phyloP scores from a whole-genome alignment of 1,140 invertebrate genomes.

The Zaprionus lachaisei region DNA sequence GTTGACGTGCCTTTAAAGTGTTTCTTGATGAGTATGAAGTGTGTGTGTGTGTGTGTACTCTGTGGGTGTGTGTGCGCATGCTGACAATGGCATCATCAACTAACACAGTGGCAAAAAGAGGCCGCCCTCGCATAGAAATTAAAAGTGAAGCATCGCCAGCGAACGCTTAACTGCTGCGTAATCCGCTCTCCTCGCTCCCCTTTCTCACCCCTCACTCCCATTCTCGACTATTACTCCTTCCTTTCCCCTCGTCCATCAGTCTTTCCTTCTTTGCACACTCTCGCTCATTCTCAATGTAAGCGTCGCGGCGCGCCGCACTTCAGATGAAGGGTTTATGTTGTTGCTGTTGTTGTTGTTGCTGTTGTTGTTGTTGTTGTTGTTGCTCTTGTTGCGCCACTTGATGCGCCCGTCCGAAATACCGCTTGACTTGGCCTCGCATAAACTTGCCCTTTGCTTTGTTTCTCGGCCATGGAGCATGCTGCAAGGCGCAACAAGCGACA shows the following conservation, averaged over 20 bases:
- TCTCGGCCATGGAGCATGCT: conserved; percentile 46
- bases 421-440: conserved; percentile 59
- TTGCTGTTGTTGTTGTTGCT: conserved; percentile 7
- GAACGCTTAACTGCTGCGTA: conserved; percentile 44
- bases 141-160: conserved; percentile 58
- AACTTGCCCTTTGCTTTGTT: conserved; percentile 69
- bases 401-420: conserved; percentile 47
- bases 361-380: conserved; percentile 8
- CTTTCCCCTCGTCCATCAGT: too few relatives aligned
- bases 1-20: not conserved
- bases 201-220: not conserved
- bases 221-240: not conserved
- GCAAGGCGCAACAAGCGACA: conserved; percentile 48
- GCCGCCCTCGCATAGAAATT: conserved; percentile 46
- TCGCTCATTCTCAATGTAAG: not conserved
- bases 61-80: not conserved
- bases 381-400: conserved; percentile 38
- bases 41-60: too few relatives aligned
- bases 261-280: too few relatives aligned
- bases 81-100: conserved; percentile 71
- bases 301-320: conserved; percentile 32
- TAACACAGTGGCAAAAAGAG: conserved; percentile 35
- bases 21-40: not conserved
- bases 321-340: conserved; percentile 18
- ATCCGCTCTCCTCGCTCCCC: not conserved